Conservation (phyloP, 2,888 invertebrate species). For the Coleophora deauratella region DNA sequence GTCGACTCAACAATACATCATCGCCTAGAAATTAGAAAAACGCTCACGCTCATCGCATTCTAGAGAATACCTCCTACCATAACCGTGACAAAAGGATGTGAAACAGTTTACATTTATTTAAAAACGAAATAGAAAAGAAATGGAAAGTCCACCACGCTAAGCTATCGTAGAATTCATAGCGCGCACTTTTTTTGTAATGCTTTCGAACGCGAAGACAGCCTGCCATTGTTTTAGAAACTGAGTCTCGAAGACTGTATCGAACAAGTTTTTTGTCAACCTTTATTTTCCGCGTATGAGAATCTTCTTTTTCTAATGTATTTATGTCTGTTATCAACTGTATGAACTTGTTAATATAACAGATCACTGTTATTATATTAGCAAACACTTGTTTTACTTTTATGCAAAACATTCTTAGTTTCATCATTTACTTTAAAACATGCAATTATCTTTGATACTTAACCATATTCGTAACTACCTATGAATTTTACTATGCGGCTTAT, state of each 20-base stretch:
- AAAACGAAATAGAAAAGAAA: slow-evolving; percentile 17
- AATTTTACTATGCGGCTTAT: too few relatives aligned
- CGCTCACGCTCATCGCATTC: slow-evolving; percentile 24
- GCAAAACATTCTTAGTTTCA: too few relatives aligned
- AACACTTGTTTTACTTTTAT: too few relatives aligned
- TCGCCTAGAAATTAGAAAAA: slow-evolving; percentile 26
- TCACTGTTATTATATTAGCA: too few relatives aligned
- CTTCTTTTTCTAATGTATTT: too few relatives aligned
- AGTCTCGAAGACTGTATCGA: neutral
- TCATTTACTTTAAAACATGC: too few relatives aligned
- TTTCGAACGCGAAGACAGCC: slow-evolving; percentile 1
- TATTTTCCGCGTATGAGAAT: too few relatives aligned
- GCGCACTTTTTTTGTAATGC: slow-evolving; percentile 13
- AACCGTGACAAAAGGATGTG: slow-evolving; percentile 28
- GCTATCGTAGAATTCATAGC: slow-evolving; percentile 12
- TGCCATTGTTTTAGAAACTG: slow-evolving; percentile 9
- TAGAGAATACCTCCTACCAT: slow-evolving; percentile 24
- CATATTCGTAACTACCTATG: too few relatives aligned
- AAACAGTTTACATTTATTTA: slow-evolving; percentile 22
- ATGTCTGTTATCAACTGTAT: too few relatives aligned
- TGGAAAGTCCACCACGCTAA: slow-evolving; percentile 9
- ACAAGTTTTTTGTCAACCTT: too few relatives aligned
- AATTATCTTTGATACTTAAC: too few relatives aligned
- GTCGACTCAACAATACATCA: neutral
- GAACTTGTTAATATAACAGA: too few relatives aligned